These are phyloP conservation scores for Misgurnus anguillicaudatus DNA, from an alignment of 2,113 vertebrate species.

Conservation along the genomic window DNA sequence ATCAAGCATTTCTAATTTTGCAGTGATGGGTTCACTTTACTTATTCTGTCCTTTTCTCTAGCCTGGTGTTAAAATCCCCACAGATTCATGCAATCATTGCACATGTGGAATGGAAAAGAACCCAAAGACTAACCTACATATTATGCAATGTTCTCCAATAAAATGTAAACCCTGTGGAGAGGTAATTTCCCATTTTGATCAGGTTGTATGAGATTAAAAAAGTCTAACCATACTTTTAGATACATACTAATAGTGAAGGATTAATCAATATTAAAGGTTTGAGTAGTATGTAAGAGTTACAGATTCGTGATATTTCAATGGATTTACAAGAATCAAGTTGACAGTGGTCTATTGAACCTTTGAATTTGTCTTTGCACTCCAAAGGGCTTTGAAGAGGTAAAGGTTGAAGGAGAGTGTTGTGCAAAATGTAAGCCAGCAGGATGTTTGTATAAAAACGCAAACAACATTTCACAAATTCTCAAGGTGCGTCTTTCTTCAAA, in stretches of 20 bases:
- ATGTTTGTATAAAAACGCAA: slow-evolving; percentile 43
- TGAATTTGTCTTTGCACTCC: slow-evolving; percentile 11
- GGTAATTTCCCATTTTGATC: too few species aligned
- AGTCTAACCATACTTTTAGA: too few species aligned
- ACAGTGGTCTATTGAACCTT: not conserved
- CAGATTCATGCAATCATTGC: slow-evolving; percentile 71
- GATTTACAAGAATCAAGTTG: too few species aligned
- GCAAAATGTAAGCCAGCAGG: slow-evolving; percentile 68
- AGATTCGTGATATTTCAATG: too few species aligned
- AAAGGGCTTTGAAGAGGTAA: slow-evolving; percentile 68
- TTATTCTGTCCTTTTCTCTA: slow-evolving; percentile 48
- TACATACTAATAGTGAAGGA: too few species aligned
- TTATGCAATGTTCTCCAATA: too few species aligned
- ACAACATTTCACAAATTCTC: slow-evolving; percentile 51
- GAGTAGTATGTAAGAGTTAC: too few species aligned
- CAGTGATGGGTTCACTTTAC: too few species aligned
- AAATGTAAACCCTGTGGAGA: too few species aligned
- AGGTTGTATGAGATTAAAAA: too few species aligned
- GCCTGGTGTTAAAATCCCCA: slow-evolving; percentile 65
- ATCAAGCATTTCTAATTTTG: too few species aligned
- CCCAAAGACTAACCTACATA: slow-evolving; percentile 6
- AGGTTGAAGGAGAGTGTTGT: slow-evolving; percentile 74
- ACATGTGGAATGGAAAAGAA: slow-evolving; percentile 68
- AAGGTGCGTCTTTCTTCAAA: slow-evolving; percentile 55
- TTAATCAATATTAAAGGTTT: too few species aligned